These are phyloP conservation scores for Pollenia angustigena DNA, from an alignment of 2,888 invertebrate species.

Conservation along the genomic window DNA sequence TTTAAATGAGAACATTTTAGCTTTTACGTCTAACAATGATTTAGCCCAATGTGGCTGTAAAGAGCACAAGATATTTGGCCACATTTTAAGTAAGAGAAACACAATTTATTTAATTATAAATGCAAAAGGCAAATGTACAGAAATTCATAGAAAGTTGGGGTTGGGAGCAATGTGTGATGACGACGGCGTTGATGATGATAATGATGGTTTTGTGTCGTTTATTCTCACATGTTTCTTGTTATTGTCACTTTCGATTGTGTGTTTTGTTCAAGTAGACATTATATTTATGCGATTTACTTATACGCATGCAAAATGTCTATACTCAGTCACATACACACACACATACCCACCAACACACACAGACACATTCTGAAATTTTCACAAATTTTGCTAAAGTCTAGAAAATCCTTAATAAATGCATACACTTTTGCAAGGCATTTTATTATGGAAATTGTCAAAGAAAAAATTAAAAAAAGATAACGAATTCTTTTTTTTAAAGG, in stretches of 20 bases:
- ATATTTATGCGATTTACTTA: conserved; percentile 39
- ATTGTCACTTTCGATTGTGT: conserved; percentile 74
- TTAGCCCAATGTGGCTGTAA: conserved; percentile 14
- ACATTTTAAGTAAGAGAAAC: conserved; percentile 46
- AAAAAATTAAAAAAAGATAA: no score
- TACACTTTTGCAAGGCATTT: no score
- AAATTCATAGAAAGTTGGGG: conserved; percentile 57
- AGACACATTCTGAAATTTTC: no score
- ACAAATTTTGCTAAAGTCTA: background rate
- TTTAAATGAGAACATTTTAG: background rate
- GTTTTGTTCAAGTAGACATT: conserved; percentile 61
- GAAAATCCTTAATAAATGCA: conserved; percentile 7
- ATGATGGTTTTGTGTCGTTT: conserved; percentile 25
- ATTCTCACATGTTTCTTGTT: conserved; percentile 67
- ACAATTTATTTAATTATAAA: conserved; percentile 9
- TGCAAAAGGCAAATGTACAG: conserved; percentile 6
- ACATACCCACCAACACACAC: no score
- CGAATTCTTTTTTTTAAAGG: no score
- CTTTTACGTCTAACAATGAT: background rate
- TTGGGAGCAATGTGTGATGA: conserved; percentile 8
- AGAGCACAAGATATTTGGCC: conserved; percentile 51
- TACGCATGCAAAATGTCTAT: conserved; percentile 25
- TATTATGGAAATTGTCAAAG: no score
- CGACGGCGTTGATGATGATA: conserved; percentile 5
- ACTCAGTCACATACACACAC: background rate